A percentile compares a stretch with the other conserved stretches of the same genome.
These are phyloP conservation scores for Drosophila parthenogenetica DNA, from an alignment of 2,888 invertebrate genomes.

Conservation along the genomic window DNA sequence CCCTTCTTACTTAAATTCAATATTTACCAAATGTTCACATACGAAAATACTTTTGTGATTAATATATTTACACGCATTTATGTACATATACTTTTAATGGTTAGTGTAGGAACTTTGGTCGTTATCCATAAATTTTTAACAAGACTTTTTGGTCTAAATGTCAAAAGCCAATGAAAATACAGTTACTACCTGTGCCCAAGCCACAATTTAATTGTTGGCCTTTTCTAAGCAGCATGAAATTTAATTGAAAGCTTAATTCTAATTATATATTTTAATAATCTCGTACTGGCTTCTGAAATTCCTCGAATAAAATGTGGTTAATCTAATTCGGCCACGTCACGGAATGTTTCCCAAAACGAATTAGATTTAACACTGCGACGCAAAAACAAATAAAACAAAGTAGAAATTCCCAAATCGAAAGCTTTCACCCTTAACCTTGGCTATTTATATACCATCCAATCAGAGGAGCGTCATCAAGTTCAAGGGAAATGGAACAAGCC, in stretches of 20 bases:
- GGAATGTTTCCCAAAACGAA: constrained; percentile 18
- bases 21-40: constrained; percentile 59
- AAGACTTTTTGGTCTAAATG: constrained; percentile 52
- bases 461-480: constrained; percentile 67
- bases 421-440: constrained; percentile 59
- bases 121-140: constrained; percentile 63
- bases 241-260: constrained; percentile 7
- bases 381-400: constrained; percentile 16
- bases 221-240: not conserved
- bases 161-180: constrained; percentile 53
- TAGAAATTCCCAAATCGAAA: constrained; percentile 18
- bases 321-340: constrained; percentile 33
- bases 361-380: constrained; percentile 34
- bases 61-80: constrained; percentile 44
- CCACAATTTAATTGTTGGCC: constrained; percentile 15
- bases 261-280: constrained; percentile 35
- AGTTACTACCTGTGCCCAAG: not conserved
- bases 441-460: constrained; percentile 49
- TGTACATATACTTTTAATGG: constrained; percentile 1
- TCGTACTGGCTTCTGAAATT: constrained; percentile 32
- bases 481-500: constrained; percentile 66
- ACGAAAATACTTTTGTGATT: constrained; percentile 41
- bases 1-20: constrained; percentile 27
- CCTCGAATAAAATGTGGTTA: constrained; percentile 39
- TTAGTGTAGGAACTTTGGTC: constrained; percentile 22